Evolutionary conservation across 2,888 invertebrate species (phyloP).

Genomic region (Leptothorax acervorum): DNA sequence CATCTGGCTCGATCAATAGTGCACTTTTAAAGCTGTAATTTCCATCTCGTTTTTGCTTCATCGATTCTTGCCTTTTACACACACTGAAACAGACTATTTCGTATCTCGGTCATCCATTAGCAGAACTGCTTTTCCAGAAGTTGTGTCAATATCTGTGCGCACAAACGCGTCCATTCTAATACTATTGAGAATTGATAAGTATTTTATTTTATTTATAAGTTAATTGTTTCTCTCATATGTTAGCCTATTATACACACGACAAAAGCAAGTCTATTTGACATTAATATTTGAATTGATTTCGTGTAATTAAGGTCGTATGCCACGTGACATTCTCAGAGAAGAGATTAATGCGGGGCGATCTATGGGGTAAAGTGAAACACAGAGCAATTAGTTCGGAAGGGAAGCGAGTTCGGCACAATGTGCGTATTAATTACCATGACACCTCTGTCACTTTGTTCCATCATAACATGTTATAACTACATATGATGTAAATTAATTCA

Average conservation of each 20-base stretch:
- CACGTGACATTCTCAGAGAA: not conserved
- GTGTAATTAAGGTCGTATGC: not conserved
- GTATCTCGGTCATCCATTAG: not conserved
- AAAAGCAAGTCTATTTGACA: not conserved
- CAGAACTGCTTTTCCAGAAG: not conserved
- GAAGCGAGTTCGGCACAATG: not conserved
- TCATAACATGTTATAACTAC: not conserved
- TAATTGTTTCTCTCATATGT: not conserved
- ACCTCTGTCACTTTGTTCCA: not conserved
- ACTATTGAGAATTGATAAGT: not conserved
- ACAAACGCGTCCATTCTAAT: not conserved
- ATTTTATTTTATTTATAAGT: not conserved
- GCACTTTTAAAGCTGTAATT: constrained; percentile 22
- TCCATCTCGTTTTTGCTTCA: not conserved
- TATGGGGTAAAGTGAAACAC: constrained; percentile 59
- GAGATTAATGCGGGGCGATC: constrained; percentile 61
- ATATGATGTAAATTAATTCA: constrained; percentile 8
- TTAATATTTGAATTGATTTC: not conserved
- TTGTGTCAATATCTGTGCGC: not conserved
- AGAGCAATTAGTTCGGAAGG: constrained; percentile 40
- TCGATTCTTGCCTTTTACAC: not conserved
- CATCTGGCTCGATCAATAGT: constrained; percentile 40
- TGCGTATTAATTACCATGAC: not conserved
- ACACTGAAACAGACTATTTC: not conserved
- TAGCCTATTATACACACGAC: not conserved